phyloP scores from a whole-genome alignment of 2,888 invertebrate species.

The Dicyrtoma fusca region DNA sequence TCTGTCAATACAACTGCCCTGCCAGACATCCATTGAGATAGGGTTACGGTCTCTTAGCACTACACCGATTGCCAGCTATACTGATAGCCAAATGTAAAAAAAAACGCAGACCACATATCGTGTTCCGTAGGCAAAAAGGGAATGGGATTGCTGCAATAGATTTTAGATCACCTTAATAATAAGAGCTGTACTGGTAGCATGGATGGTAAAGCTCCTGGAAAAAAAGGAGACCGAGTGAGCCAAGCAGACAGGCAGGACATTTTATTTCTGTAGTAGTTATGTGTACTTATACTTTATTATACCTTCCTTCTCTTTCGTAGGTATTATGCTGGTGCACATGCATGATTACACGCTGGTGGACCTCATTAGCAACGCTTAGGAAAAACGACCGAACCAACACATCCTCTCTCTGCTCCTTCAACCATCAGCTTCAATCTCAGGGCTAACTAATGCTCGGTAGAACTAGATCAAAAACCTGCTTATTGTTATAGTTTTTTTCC shows the following conservation, averaged over 20 bases:
- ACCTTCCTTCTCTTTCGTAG: neutral
- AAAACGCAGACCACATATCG: too few relatives aligned
- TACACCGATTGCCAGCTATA: too few relatives aligned
- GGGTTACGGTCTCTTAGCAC: too few relatives aligned
- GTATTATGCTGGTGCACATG: constrained; percentile 29
- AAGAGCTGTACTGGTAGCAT: neutral
- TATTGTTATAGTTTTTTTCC: neutral
- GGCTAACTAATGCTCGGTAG: neutral
- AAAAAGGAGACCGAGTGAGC: constrained; percentile 3
- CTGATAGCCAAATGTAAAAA: too few relatives aligned
- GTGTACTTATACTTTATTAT: constrained; percentile 6
- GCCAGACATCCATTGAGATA: too few relatives aligned
- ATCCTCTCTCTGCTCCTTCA: constrained; percentile 32
- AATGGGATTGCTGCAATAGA: too few relatives aligned
- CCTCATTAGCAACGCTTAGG: constrained; percentile 35
- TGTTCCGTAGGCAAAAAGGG: too few relatives aligned
- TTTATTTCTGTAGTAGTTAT: constrained; percentile 12
- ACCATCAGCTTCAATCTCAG: constrained; percentile 21
- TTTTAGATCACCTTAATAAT: neutral
- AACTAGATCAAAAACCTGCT: constrained; percentile 17
- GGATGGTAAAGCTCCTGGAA: too few relatives aligned
- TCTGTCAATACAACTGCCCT: too few relatives aligned
- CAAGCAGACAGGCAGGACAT: constrained; percentile 17
- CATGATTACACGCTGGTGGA: constrained; percentile 38
- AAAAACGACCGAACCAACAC: constrained; percentile 28